phyloP scores from a whole-genome alignment of 2,888 invertebrate genomes.

The Lobophora halterata region DNA sequence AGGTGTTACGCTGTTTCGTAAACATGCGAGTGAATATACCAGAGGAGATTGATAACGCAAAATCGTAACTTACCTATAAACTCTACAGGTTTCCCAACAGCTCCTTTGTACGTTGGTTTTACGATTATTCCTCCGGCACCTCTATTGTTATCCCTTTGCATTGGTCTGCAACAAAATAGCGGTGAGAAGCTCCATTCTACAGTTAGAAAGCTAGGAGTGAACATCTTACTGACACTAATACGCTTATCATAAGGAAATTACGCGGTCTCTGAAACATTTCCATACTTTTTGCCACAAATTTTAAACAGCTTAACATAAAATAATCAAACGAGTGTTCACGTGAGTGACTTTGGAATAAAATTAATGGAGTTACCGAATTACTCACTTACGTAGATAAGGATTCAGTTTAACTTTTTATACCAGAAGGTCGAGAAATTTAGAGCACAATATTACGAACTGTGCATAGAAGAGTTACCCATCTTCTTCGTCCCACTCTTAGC shows the following conservation, averaged over 20 bases:
- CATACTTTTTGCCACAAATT: constrained; percentile 12
- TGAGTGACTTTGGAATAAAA: constrained; percentile 5
- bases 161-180: constrained; percentile 62
- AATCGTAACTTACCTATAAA: constrained; percentile 89
- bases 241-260: constrained; percentile 26
- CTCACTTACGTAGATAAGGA: constrained; percentile 6
- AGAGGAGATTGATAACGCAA: constrained; percentile 9
- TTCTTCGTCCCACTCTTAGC: no score
- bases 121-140: constrained; percentile 94
- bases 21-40: constrained; percentile 10
- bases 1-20: constrained; percentile 3
- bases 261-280: constrained; percentile 19
- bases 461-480: no score
- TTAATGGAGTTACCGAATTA: background rate
- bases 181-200: constrained; percentile 22
- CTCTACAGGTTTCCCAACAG: constrained; percentile 94
- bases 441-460: no score
- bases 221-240: constrained; percentile 30
- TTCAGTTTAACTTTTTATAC: constrained; percentile 1
- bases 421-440: no score
- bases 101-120: constrained; percentile 86
- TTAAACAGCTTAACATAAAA: background rate
- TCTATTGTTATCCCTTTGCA: constrained; percentile 83
- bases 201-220: constrained; percentile 14
- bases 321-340: background rate